Percentiles rank a stretch among this genome's conserved stretches.
phyloP scores from a whole-genome alignment of 37 sponge, comb jelly and placozoan genomes.

The Agelas oroides region DNA sequence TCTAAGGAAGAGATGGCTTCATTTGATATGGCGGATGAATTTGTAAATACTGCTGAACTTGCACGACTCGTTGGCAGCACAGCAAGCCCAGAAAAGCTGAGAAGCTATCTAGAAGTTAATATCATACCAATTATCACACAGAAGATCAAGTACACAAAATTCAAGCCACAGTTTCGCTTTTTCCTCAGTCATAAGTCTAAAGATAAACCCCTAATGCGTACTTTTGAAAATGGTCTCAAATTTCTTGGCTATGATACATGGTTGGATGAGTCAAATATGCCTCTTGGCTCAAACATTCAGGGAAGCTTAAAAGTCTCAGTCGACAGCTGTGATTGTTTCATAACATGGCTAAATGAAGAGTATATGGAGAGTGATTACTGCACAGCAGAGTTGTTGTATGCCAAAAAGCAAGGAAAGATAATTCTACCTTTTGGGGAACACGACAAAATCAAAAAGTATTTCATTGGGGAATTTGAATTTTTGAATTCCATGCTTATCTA shows the following conservation, averaged over 20 bases:
- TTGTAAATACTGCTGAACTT: constrained; percentile 30
- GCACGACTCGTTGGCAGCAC: neutral
- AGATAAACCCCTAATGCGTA: constrained; percentile 43
- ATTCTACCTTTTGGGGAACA: constrained; percentile 34
- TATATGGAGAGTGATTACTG: constrained; percentile 46
- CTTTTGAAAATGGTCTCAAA: constrained; percentile 32
- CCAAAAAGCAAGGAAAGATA: constrained; percentile 36
- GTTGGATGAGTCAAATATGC: constrained; percentile 28
- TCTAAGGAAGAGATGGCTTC: constrained; percentile 29
- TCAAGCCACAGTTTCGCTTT: constrained; percentile 43
- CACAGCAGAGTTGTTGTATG: constrained; percentile 42
- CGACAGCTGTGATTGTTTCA: constrained; percentile 36
- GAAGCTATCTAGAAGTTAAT: constrained; percentile 23
- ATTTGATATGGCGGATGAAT: constrained; percentile 47
- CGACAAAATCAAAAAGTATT: constrained; percentile 4
- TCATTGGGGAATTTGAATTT: constrained; percentile 33
- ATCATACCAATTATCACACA: constrained; percentile 40
- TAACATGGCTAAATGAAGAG: constrained; percentile 47
- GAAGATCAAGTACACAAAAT: constrained; percentile 52
- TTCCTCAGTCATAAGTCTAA: constrained; percentile 40
- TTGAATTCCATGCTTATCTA: constrained; percentile 1
- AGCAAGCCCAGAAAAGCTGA: neutral
- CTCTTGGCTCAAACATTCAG: neutral
- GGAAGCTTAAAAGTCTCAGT: constrained; percentile 15
- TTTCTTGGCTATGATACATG: constrained; percentile 54